Evolutionary conservation across 2,797 vertebrate species (phyloP).

Genomic region (Crotalus adamanteus): DNA sequence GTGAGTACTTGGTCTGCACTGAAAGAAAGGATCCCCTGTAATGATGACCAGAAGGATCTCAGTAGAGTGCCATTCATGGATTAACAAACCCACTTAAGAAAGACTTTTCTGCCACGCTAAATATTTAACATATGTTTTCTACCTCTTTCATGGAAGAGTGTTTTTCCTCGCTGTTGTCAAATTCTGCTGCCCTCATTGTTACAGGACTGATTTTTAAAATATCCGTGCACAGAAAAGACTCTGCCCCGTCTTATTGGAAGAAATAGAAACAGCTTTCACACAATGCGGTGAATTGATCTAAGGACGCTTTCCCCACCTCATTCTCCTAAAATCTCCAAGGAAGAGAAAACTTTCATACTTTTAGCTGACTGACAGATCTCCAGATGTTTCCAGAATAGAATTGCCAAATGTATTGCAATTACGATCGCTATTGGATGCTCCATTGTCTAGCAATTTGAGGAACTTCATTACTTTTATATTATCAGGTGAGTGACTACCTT

Average conservation of each 20-base stretch:
- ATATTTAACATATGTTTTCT: background rate
- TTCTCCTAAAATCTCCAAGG: background rate
- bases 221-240: background rate
- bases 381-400: background rate
- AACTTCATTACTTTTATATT: background rate
- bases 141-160: background rate
- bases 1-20: background rate
- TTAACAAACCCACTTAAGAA: background rate
- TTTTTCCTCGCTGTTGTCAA: background rate
- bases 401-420: background rate
- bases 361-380: background rate
- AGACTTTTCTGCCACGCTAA: background rate
- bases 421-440: background rate
- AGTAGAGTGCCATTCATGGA: background rate
- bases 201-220: background rate
- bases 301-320: background rate
- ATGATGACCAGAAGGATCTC: background rate
- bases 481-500: background rate
- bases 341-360: background rate
- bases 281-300: background rate
- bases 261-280: background rate
- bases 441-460: background rate
- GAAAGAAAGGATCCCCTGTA: background rate
- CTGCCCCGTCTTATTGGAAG: background rate
- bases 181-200: background rate